Percentiles rank a stretch among this genome's conserved stretches.
Conservation (phyloP, 2,113 vertebrate species). For the Prionailurus bengalensis region DNA sequence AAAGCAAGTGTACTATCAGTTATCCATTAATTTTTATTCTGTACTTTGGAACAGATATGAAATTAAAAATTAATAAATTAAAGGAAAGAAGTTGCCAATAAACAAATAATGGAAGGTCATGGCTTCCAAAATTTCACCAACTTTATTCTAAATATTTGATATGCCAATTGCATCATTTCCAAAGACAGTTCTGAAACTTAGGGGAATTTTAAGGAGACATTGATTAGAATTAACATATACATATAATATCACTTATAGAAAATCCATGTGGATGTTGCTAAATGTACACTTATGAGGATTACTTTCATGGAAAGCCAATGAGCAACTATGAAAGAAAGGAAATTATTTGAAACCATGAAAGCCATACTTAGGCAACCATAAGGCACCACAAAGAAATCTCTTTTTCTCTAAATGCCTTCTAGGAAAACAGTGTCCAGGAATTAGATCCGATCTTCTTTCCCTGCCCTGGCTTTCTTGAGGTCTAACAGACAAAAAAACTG, state of each 20-base stretch:
- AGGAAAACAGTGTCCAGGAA: background rate
- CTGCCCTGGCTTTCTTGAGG: background rate
- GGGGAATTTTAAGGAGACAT: background rate
- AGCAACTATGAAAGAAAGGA: conserved; percentile 7
- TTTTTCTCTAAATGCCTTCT: conserved; percentile 7
- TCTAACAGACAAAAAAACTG: background rate
- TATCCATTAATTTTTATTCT: conserved; percentile 34
- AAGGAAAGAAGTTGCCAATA: background rate
- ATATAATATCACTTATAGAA: background rate
- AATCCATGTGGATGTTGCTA: background rate
- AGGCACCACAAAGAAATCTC: background rate
- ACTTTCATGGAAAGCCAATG: background rate
- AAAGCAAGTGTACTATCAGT: background rate
- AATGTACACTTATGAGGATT: background rate
- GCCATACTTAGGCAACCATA: background rate
- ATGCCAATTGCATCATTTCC: background rate
- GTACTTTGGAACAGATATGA: background rate
- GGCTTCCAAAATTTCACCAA: background rate
- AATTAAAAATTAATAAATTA: conserved; percentile 23
- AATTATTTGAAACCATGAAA: background rate
- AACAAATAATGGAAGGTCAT: conserved; percentile 51
- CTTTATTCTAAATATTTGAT: background rate
- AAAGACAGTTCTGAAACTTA: conserved; percentile 41
- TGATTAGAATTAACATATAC: conserved; percentile 37
- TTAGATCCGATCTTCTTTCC: background rate